Base-by-base conservation (phyloP, 2,888 invertebrate genomes). In the Deilephila elpenor region DNA sequence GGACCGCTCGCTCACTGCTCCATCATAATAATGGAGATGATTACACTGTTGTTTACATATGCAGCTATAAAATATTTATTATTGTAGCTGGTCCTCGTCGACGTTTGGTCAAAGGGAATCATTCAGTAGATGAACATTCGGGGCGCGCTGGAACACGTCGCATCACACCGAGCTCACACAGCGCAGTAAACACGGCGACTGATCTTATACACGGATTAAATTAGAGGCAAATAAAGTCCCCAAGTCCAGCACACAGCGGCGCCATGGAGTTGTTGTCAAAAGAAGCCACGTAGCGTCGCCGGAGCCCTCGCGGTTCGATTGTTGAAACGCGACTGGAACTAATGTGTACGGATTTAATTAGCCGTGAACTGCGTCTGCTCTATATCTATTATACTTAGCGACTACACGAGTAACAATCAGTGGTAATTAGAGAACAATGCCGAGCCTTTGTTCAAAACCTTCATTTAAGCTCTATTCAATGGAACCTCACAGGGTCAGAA, bases 31-130 rank as follows among this genome's bases (percentile, higher is more conserved):
- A 44, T 17, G 67, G 14, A 56, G 19, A 56, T 67, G 44, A 67
- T 67, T 51, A 67, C 20, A 67, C 20, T 67, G 25, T 64, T 67
- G 56, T 62, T 51, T 64, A 67, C 67, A 67, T 67, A 51, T 67
- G 44, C 25, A 67, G 20, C 17, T 0, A 51, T 25, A 44, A 37
- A 14, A 14, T 14, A 37, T 20, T 17, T 19, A 53, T 56, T n/a
- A 56, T 56, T 56, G n/a, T n/a, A 7, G 1, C n/a, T n/a, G 56
- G n/a, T 56, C n/a, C n/a, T 2, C 6, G 5, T n/a, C 56, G 56
- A 56, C 56, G 17, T 17, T 14, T n/a, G 56, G 56, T 14, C 44
- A 44, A 44, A 44, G 44, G 44, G 44, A 44, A 44, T 44, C 44
- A 44, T 44, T 44, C 14, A 14, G 44, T 44, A 44, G 44, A 11